Evolutionary conservation across 1,140 invertebrate genomes (phyloP).

Genomic region (Solenopsis invicta): DNA sequence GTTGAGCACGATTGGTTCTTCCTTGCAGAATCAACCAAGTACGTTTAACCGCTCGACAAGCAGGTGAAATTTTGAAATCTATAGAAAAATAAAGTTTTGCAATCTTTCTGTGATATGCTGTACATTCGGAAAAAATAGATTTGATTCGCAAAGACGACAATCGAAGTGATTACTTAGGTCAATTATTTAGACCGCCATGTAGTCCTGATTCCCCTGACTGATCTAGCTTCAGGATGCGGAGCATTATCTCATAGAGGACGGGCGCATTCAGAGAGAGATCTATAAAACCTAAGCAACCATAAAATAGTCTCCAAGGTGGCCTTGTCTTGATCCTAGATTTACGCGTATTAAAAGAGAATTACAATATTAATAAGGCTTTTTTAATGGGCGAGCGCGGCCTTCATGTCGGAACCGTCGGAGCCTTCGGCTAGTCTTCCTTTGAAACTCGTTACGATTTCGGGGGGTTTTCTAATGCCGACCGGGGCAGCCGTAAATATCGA

Average conservation of each 20-base stretch:
- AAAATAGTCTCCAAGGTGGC: constrained; percentile 80
- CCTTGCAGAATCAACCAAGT: too few species aligned
- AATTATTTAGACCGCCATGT: not conserved
- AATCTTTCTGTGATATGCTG: not conserved
- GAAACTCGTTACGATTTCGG: constrained; percentile 64
- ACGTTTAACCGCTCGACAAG: too few species aligned
- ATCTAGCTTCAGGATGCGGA: not conserved
- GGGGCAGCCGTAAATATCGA: constrained; percentile 72
- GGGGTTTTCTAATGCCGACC: constrained; percentile 13
- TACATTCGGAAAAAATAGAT: not conserved
- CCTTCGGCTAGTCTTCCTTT: constrained; percentile 54
- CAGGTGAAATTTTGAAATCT: too few species aligned
- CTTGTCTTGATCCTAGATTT: constrained; percentile 81
- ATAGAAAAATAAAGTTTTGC: too few species aligned
- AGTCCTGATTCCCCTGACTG: not conserved
- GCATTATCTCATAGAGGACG: constrained; percentile 22
- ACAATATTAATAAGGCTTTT: constrained; percentile 81
- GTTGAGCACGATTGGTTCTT: too few species aligned
- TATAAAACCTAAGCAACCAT: constrained; percentile 74
- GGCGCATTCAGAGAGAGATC: constrained; percentile 58
- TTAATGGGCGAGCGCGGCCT: constrained; percentile 74
- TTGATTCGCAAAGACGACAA: not conserved
- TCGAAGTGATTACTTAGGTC: not conserved
- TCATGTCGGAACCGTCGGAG: constrained; percentile 55
- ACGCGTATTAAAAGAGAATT: constrained; percentile 82